Evolutionary conservation across 2,888 invertebrate species (phyloP).

Genomic region (Drosophila bunnanda): DNA sequence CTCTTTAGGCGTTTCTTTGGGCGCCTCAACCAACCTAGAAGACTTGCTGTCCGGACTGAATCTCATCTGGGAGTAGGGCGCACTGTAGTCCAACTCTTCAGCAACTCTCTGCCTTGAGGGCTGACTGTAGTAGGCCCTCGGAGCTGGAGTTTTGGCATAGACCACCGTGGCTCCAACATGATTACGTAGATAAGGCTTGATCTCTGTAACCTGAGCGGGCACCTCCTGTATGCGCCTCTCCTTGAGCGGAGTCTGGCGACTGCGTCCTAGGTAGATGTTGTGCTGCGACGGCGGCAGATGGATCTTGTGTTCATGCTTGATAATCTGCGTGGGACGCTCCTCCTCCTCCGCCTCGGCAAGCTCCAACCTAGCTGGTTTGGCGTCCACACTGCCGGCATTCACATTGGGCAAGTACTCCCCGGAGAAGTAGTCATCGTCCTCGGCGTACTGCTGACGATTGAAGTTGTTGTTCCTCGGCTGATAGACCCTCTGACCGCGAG

Average conservation of each 20-base stretch:
- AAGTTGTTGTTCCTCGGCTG: slow-evolving; percentile 60
- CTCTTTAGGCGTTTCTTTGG: slow-evolving; percentile 37
- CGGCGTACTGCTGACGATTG: slow-evolving; percentile 62
- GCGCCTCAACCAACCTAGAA: slow-evolving; percentile 52
- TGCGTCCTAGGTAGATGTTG: slow-evolving; percentile 75
- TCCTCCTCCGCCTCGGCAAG: slow-evolving; percentile 45
- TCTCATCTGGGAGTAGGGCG: slow-evolving; percentile 81
- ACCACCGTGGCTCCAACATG: slow-evolving; percentile 68
- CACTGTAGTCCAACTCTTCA: slow-evolving; percentile 77
- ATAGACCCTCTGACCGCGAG: slow-evolving; percentile 52
- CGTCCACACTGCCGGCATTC: slow-evolving; percentile 65
- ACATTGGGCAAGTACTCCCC: slow-evolving; percentile 68
- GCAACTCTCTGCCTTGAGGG: slow-evolving; percentile 57
- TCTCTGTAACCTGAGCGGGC: slow-evolving; percentile 73
- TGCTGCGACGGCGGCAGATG: slow-evolving; percentile 80
- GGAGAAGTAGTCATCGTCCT: slow-evolving; percentile 75
- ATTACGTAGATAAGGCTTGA: slow-evolving; percentile 70
- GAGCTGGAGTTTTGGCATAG: slow-evolving; percentile 61
- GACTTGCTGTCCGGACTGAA: slow-evolving; percentile 61
- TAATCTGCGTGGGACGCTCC: slow-evolving; percentile 56
- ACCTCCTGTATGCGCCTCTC: slow-evolving; percentile 49
- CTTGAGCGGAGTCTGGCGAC: slow-evolving; percentile 52
- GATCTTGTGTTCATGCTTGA: slow-evolving; percentile 81
- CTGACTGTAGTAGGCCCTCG: slow-evolving; percentile 53
- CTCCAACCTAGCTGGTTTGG: slow-evolving; percentile 78